Evolutionary conservation across 2,888 invertebrate species (phyloP).

Genomic region (Gisinianus flammeolus): DNA sequence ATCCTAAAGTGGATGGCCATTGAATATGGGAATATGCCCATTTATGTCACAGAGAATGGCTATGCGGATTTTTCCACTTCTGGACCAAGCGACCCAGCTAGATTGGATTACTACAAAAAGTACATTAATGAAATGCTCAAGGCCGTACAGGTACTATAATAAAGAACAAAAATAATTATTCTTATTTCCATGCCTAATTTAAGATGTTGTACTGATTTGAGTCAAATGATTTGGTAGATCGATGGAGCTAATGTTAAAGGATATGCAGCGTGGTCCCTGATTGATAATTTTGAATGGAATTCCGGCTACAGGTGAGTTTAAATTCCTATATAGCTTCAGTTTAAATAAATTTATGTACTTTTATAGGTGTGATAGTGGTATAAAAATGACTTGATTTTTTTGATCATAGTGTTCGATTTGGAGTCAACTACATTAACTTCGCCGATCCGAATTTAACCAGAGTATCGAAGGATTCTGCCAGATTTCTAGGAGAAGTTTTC

Average conservation of each 20-base stretch:
- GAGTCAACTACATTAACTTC: constrained; percentile 48
- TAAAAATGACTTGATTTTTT: no score
- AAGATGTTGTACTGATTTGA: no score
- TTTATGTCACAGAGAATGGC: constrained; percentile 53
- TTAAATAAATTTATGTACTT: no score
- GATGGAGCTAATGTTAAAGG: constrained; percentile 53
- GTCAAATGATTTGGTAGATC: no score
- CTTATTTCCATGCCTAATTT: no score
- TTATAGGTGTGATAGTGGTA: no score
- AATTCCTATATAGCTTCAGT: background rate
- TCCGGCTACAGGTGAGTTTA: constrained; percentile 46
- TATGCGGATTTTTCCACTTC: constrained; percentile 29
- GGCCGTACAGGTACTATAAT: no score
- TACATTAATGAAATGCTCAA: constrained; percentile 57
- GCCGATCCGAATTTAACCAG: constrained; percentile 35
- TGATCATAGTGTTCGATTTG: constrained; percentile 48
- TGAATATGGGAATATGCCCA: constrained; percentile 49
- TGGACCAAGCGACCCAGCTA: constrained; percentile 49
- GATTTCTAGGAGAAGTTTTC: constrained; percentile 35
- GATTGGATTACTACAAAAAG: constrained; percentile 54
- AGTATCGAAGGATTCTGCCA: constrained; percentile 41
- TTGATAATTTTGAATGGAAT: constrained; percentile 52
- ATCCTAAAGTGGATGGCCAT: constrained; percentile 49
- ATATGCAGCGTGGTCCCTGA: constrained; percentile 50
- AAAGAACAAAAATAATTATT: no score